Conservation (phyloP, 2,113 vertebrate species). For the Misgurnus anguillicaudatus region DNA sequence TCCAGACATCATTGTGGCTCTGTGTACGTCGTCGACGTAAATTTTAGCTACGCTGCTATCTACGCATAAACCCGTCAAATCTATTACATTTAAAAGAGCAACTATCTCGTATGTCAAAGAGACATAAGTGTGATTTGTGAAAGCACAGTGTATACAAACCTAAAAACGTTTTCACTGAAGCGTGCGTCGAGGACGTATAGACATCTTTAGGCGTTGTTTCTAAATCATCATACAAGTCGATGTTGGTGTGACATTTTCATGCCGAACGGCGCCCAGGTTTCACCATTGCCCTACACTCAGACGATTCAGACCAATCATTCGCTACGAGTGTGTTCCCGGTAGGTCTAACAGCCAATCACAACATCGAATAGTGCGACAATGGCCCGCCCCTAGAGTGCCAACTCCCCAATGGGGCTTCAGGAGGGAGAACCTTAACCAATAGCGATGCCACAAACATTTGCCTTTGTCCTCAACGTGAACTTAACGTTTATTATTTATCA, state of each 20-base stretch:
- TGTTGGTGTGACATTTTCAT: conserved; percentile 50
- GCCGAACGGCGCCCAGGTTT: conserved; percentile 64
- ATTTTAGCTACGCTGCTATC: conserved; percentile 35
- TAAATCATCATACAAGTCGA: background rate
- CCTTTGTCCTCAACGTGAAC: conserved; percentile 57
- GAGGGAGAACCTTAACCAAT: conserved; percentile 42
- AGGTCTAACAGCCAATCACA: conserved; percentile 26
- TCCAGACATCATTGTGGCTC: background rate
- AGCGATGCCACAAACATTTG: background rate
- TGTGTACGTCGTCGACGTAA: conserved; percentile 26
- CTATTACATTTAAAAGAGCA: background rate
- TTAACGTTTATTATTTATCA: background rate
- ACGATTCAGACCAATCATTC: conserved; percentile 20
- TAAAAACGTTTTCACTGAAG: background rate
- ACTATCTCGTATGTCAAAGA: background rate
- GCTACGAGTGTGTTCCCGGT: background rate
- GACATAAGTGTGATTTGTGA: background rate
- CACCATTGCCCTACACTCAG: conserved; percentile 20
- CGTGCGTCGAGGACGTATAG: background rate
- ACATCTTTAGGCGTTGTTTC: conserved; percentile 24
- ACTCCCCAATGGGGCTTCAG: conserved; percentile 24
- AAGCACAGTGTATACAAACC: conserved; percentile 16
- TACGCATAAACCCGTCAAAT: conserved; percentile 26
- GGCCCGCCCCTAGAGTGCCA: background rate
- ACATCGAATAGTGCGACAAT: background rate